Evolutionary conservation across 2,797 vertebrate species (phyloP).

Genomic region (Novumbra hubbsi): DNA sequence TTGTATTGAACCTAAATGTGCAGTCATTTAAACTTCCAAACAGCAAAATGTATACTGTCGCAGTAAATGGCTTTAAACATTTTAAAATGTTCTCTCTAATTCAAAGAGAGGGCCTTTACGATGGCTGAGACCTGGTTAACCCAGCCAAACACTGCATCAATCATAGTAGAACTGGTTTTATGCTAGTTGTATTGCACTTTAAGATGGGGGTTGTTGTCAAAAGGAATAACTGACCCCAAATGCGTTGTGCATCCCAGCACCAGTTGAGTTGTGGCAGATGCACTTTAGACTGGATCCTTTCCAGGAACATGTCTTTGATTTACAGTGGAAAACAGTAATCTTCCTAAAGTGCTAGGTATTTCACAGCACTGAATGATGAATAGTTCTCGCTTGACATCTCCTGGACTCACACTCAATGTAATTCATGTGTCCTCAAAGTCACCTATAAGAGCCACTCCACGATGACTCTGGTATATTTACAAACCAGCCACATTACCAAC

Average conservation of each 20-base stretch:
- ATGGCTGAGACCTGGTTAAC: too few species aligned
- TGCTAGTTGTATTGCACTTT: neutral
- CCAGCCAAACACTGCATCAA: too few species aligned
- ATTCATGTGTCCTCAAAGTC: neutral
- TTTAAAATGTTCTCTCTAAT: too few species aligned
- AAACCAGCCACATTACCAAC: neutral
- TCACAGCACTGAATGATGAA: neutral
- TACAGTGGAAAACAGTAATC: neutral
- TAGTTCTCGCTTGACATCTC: neutral
- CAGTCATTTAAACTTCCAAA: too few species aligned
- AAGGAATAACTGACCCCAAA: too few species aligned
- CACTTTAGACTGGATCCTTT: neutral
- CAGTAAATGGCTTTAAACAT: too few species aligned
- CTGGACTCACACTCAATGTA: neutral
- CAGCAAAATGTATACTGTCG: too few species aligned
- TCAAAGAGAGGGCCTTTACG: too few species aligned
- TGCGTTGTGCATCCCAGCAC: neutral
- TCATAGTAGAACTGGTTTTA: too few species aligned
- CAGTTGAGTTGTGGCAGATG: neutral
- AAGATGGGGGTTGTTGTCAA: neutral
- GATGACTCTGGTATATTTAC: neutral
- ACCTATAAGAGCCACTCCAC: neutral
- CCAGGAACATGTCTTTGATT: neutral
- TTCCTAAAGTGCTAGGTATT: neutral
- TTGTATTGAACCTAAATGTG: too few species aligned